These are phyloP conservation scores for Tortrix viridana DNA, from an alignment of 2,888 invertebrate species.

Conservation along the genomic window DNA sequence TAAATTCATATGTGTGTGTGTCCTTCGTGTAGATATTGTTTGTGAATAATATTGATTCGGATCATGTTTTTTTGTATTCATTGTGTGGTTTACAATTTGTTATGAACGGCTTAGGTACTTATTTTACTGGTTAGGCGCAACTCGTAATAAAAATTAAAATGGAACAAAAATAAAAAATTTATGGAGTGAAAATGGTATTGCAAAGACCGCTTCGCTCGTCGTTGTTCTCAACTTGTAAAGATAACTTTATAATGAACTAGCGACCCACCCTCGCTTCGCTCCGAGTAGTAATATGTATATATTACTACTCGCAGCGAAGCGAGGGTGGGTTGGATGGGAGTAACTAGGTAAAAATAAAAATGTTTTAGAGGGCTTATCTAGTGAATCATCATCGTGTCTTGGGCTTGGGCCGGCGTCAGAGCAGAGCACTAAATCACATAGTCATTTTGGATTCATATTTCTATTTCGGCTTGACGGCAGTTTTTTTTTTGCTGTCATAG, in stretches of 20 bases:
- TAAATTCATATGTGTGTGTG: slow-evolving; percentile 7
- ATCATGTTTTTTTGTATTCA: not conserved
- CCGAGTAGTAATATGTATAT: too few relatives aligned
- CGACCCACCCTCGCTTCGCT: too few relatives aligned
- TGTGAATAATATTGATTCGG: not conserved
- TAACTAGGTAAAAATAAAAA: not conserved
- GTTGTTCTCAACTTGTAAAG: too few relatives aligned
- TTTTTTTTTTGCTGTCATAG: not conserved
- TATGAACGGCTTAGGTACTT: too few relatives aligned
- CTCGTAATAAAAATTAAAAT: too few relatives aligned
- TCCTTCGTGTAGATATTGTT: not conserved
- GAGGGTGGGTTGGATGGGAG: too few relatives aligned
- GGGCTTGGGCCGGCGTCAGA: slow-evolving; percentile 12
- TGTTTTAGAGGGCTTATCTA: slow-evolving; percentile 6
- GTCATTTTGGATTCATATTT: slow-evolving; percentile 24
- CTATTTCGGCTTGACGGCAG: slow-evolving; percentile 14
- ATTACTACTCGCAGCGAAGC: too few relatives aligned
- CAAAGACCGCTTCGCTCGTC: too few relatives aligned
- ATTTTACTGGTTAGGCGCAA: too few relatives aligned
- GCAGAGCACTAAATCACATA: slow-evolving; percentile 20
- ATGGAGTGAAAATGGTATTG: too few relatives aligned
- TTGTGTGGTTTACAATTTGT: not conserved
- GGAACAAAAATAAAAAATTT: too few relatives aligned
- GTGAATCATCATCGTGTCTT: not conserved
- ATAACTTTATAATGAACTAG: too few relatives aligned